Evolutionary conservation across 2,113 vertebrate species (phyloP).

Genomic region (Oncorhynchus kisutch): DNA sequence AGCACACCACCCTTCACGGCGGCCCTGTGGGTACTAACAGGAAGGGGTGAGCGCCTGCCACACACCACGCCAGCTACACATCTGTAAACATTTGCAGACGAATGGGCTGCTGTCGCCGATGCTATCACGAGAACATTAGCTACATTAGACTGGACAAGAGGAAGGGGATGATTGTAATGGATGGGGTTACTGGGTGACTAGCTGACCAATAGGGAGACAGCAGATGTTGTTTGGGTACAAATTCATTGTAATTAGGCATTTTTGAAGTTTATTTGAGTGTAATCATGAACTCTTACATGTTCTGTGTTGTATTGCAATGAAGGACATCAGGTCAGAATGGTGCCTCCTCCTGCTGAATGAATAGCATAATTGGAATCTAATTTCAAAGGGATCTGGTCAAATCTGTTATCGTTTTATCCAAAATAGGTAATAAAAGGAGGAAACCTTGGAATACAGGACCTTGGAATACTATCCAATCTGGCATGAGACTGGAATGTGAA

Average conservation of each 20-base stretch:
- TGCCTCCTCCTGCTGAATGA: too few species aligned
- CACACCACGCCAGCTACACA: constrained; percentile 17
- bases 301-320: too few species aligned
- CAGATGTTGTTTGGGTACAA: not conserved
- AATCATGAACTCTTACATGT: not conserved
- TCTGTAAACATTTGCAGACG: constrained; percentile 55
- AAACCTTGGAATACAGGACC: constrained; percentile 26
- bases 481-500: constrained; percentile 39
- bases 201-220: constrained; percentile 32
- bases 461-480: constrained; percentile 46
- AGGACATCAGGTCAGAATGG: too few species aligned
- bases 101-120: constrained; percentile 50
- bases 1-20: constrained; percentile 6
- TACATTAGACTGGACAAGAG: constrained; percentile 26
- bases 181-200: constrained; percentile 18
- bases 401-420: constrained; percentile 12
- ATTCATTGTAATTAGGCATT: not conserved
- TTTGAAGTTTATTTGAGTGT: not conserved
- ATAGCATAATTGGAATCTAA: too few species aligned
- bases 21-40: constrained; percentile 42
- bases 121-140: constrained; percentile 58
- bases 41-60: constrained; percentile 50
- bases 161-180: constrained; percentile 49
- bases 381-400: too few species aligned
- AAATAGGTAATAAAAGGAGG: constrained; percentile 30